phyloP scores from a whole-genome alignment of 1,140 invertebrate genomes.

The Lamellibrachia luymesi region DNA sequence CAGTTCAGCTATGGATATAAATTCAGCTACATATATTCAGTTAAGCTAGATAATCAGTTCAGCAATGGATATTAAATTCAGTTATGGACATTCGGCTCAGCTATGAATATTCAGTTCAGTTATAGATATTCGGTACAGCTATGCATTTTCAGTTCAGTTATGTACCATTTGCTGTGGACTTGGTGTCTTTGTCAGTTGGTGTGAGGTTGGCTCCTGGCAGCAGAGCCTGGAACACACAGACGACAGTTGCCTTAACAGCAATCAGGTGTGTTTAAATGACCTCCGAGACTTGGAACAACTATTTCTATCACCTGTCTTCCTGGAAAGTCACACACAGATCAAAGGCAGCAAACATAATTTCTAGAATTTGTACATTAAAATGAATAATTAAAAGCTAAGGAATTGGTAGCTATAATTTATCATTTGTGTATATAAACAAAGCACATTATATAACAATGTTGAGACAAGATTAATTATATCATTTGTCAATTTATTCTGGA shows the following conservation, averaged over 20 bases:
- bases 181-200: slow-evolving; percentile 16
- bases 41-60: too few relatives aligned
- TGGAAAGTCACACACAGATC: background rate
- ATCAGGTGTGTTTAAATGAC: too few relatives aligned
- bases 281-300: too few relatives aligned
- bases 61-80: too few relatives aligned
- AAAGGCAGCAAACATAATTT: background rate
- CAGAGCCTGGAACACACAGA: slow-evolving; percentile 37
- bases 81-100: too few relatives aligned
- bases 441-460: background rate
- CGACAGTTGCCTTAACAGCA: background rate
- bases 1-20: too few relatives aligned
- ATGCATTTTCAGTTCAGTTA: background rate
- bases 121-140: too few relatives aligned
- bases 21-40: too few relatives aligned
- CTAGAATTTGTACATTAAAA: background rate
- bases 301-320: too few relatives aligned
- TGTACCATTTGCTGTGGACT: background rate
- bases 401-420: background rate
- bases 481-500: too few relatives aligned
- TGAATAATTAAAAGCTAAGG: background rate
- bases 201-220: slow-evolving; percentile 37
- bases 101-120: too few relatives aligned
- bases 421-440: background rate
- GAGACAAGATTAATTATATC: too few relatives aligned